These are phyloP conservation scores for Napeogenes inachia DNA, from an alignment of 2,888 invertebrate genomes.

Conservation along the genomic window DNA sequence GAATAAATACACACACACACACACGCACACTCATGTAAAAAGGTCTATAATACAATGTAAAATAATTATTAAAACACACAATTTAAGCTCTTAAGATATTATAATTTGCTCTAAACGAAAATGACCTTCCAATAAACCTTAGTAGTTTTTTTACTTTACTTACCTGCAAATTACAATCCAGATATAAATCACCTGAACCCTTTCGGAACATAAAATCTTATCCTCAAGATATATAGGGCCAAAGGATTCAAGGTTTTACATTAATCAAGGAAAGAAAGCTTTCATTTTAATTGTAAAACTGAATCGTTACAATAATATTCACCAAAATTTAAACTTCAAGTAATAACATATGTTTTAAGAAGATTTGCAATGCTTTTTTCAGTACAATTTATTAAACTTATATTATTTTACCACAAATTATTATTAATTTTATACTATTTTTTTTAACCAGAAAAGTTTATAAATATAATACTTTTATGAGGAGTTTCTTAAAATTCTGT, in stretches of 20 bases:
- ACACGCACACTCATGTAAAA: not conserved
- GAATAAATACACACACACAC: no score
- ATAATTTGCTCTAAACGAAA: not conserved
- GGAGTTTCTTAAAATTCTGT: no score
- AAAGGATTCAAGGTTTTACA: conserved; percentile 7
- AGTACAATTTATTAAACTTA: no score
- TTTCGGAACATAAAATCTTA: conserved; percentile 20
- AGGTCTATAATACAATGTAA: no score
- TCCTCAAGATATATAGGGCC: conserved; percentile 15
- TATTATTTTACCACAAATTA: no score
- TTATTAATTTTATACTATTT: no score
- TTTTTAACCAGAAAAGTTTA: no score
- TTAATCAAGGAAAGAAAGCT: conserved; percentile 1
- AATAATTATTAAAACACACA: not conserved
- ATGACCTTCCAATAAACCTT: not conserved
- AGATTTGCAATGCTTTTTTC: no score
- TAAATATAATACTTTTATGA: no score
- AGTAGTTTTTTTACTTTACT: not conserved
- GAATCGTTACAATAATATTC: not conserved
- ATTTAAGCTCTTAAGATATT: not conserved
- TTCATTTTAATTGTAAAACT: conserved; percentile 2
- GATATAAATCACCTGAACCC: conserved; percentile 23
- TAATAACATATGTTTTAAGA: no score
- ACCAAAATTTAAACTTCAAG: no score
- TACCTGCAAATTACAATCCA: conserved; percentile 2